Evolutionary conservation across 2,888 invertebrate species (phyloP), one percentile per base, ranked within the genome.

Genomic region (Thecocarcelia acutangulata): DNA sequence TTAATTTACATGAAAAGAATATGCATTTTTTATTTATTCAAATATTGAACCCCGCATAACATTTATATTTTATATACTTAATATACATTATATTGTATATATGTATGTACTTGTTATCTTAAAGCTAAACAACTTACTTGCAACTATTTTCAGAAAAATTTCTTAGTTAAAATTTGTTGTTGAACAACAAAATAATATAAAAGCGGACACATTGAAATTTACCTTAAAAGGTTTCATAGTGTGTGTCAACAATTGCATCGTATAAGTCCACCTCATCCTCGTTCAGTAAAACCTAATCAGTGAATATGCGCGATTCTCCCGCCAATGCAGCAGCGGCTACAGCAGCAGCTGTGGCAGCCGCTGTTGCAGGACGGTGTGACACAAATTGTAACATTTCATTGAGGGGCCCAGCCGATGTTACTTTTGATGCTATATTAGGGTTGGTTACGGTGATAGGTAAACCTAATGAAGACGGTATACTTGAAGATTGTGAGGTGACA

Each of bases 371-470:
- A 33, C 83, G 78, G 54, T 83, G 81, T 21, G 84, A 70, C 5
- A 82, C 79, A 54, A 79, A 83, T 58, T 84, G 86, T 54, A 86
- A 74, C 54, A 86, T 72, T 40, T 86, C 86, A 54, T 80, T 75
- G 6, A 85, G 81, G 8, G 84, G 83, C 4, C 85, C 82, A 37
- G 85, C 72, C 54, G 85, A 83, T 84, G 85, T 85, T 72, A 84
- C 83, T 91, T 86, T 86, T 5, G 93, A 93, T 13, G 94, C 93
- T 86, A 95, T 95, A 80, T 93, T 93, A 19, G 96, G 95, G 91
- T 95, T 94, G 1, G 95, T 95, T 19, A 95, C 94, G 0, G 95
- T 95, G 63, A 95, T 95, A 12, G 96, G 95, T 85, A 95, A 89
- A 87, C 95, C 95, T 1, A 95, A 92, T 1, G 95, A 94, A 12